Evolutionary conservation across 2,888 invertebrate species (phyloP).

Genomic region (Polymixis flavicincta): DNA sequence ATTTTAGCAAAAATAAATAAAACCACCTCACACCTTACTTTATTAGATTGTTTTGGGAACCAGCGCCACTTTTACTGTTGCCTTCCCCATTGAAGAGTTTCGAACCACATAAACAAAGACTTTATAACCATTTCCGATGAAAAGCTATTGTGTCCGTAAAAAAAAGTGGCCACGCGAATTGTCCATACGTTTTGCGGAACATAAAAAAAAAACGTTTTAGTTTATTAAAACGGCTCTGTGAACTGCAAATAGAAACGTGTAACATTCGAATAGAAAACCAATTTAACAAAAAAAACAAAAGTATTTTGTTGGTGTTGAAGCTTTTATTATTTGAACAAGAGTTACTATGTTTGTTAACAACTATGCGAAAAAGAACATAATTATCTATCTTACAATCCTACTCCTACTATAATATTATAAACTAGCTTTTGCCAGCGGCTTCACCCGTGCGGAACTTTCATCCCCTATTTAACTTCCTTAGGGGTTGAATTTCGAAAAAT

Average conservation of each 20-base stretch:
- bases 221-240: constrained; percentile 30
- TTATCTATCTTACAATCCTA: too few species aligned
- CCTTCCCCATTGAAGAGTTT: neutral
- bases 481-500: too few species aligned
- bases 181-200: constrained; percentile 29
- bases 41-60: too few species aligned
- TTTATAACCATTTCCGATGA: constrained; percentile 18
- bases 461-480: too few species aligned
- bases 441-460: too few species aligned
- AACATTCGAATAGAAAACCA: constrained; percentile 32
- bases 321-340: constrained; percentile 16
- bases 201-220: constrained; percentile 46
- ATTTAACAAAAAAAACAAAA: constrained; percentile 16
- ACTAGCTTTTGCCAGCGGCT: too few species aligned
- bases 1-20: too few species aligned
- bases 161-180: constrained; percentile 30
- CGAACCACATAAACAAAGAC: constrained; percentile 17
- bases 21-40: too few species aligned
- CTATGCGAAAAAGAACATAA: neutral
- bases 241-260: constrained; percentile 32
- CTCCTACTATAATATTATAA: too few species aligned
- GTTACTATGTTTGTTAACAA: neutral
- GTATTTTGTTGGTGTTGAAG: constrained; percentile 7
- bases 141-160: constrained; percentile 34
- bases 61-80: too few species aligned